Evolutionary conservation across 1,140 invertebrate genomes (phyloP).

Genomic region (Trichomalopsis sarcophagae): DNA sequence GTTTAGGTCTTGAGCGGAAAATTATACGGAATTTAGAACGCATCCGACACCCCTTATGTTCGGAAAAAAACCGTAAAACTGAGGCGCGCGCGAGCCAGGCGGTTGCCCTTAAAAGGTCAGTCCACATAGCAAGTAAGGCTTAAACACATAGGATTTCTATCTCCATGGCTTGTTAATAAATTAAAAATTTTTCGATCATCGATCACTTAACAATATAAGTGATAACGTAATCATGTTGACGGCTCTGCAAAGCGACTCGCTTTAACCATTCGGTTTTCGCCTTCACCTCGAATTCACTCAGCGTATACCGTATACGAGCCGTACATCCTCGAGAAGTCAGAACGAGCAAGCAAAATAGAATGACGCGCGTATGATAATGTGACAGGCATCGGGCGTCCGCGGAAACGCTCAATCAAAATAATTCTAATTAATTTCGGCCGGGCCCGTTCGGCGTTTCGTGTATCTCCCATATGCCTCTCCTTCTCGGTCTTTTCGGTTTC

Average conservation of each 20-base stretch:
- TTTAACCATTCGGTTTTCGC: neutral
- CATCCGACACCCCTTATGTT: neutral
- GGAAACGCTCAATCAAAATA: constrained; percentile 67
- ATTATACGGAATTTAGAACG: constrained; percentile 27
- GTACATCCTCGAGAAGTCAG: constrained; percentile 44
- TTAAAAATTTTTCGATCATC: too few species aligned
- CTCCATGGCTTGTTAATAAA: too few species aligned
- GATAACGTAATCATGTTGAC: too few species aligned
- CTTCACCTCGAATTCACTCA: neutral
- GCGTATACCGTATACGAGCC: neutral
- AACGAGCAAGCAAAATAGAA: constrained; percentile 3
- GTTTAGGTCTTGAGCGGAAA: constrained; percentile 35
- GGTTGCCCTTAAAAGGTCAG: constrained; percentile 61
- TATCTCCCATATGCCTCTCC: constrained; percentile 23
- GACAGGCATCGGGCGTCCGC: constrained; percentile 56
- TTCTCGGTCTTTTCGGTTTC: neutral
- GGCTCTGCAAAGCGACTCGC: too few species aligned
- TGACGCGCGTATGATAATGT: constrained; percentile 36
- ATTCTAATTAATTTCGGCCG: constrained; percentile 66
- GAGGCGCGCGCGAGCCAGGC: constrained; percentile 62
- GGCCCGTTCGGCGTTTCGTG: neutral
- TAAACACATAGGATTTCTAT: neutral
- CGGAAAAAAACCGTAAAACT: constrained; percentile 5
- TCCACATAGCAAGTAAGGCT: neutral
- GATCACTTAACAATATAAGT: too few species aligned